Conservation (phyloP, 35 echinoderm and acorn worm genomes). For the Holothuria glaberrima region DNA sequence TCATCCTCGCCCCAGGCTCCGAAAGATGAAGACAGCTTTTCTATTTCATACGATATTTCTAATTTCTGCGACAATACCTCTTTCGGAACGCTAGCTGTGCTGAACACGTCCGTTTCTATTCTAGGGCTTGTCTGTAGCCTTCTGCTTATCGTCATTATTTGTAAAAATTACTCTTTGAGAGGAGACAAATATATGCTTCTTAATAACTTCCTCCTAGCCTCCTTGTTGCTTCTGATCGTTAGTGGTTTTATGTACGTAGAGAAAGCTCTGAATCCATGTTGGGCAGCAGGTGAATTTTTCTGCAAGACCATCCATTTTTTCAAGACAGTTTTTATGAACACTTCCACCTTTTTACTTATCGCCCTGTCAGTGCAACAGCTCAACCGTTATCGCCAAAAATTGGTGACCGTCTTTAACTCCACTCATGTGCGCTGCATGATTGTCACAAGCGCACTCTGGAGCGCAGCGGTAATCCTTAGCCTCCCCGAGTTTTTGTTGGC, state of each 20-base stretch:
- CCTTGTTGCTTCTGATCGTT: conserved; percentile 7
- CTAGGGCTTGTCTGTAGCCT: neutral
- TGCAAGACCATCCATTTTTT: neutral
- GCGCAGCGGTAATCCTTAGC: neutral
- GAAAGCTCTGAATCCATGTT: conserved; percentile 33
- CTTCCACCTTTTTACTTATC: neutral
- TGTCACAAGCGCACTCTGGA: neutral
- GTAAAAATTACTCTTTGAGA: conserved; percentile 7
- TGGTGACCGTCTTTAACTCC: conserved; percentile 12
- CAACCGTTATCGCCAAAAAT: conserved; percentile 28
- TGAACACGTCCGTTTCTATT: neutral
- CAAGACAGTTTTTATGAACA: conserved; percentile 9
- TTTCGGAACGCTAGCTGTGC: neutral
- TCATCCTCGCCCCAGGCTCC: neutral
- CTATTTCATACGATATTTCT: conserved; percentile 5
- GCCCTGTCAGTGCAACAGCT: neutral
- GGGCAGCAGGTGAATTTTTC: neutral
- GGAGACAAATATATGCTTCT: conserved; percentile 21
- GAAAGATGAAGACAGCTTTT: neutral
- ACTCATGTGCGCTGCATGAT: conserved; percentile 19
- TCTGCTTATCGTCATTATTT: conserved; percentile 6
- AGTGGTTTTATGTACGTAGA: conserved; percentile 12
- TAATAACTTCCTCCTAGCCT: neutral
- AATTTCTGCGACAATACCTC: neutral
- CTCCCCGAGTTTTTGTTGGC: conserved; percentile 25